These are phyloP conservation scores for Pan paniscus DNA, from an alignment of 2,113 vertebrate genomes.

Conservation along the genomic window DNA sequence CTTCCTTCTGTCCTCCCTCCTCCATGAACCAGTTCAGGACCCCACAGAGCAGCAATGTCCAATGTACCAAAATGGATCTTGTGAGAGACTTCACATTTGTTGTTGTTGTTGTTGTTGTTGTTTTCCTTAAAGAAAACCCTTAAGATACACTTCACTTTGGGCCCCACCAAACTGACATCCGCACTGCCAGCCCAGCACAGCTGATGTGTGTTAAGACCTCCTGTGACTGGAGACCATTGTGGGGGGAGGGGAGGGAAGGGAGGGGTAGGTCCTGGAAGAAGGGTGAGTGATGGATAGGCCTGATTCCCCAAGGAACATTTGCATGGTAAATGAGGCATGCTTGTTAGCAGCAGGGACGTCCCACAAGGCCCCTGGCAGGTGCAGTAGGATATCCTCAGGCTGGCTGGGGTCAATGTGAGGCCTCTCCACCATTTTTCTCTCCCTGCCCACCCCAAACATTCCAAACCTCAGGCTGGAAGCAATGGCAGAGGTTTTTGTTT, in stretches of 20 bases:
- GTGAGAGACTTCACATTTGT: rapidly evolving
- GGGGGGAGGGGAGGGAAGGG: rapidly evolving
- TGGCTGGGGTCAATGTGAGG: rapidly evolving
- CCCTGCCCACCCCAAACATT: background rate
- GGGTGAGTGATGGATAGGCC: background rate
- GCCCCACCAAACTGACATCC: rapidly evolving
- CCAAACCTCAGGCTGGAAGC: background rate
- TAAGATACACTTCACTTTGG: rapidly evolving
- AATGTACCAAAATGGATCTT: rapidly evolving
- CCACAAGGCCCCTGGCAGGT: rapidly evolving
- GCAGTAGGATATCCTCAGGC: no score
- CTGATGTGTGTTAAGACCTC: no score
- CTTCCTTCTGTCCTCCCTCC: rapidly evolving
- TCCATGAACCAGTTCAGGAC: rapidly evolving
- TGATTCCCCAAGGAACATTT: rapidly evolving
- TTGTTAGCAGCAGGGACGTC: rapidly evolving
- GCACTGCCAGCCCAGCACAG: background rate
- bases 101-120: no score
- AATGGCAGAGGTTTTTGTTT: rapidly evolving
- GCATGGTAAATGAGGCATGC: no score
- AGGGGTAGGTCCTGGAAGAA: no score
- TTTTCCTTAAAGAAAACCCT: no score
- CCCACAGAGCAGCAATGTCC: rapidly evolving
- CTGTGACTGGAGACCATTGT: rapidly evolving
- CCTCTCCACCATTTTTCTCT: rapidly evolving